Evolutionary conservation across 2,113 vertebrate species (phyloP), one percentile per base, ranked within the genome.

Genomic region (Chascanopsetta lugubris): DNA sequence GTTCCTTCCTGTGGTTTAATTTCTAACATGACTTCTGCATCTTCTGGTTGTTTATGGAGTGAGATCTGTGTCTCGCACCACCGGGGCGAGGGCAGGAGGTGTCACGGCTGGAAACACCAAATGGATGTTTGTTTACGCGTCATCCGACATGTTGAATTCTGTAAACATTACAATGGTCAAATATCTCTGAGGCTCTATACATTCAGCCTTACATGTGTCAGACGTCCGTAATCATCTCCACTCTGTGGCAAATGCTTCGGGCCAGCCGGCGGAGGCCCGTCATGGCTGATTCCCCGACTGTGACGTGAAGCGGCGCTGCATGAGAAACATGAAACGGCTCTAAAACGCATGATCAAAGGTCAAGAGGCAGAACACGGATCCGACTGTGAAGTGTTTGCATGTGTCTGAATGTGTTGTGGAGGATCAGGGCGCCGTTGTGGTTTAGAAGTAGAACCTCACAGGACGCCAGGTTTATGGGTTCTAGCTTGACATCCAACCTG

Each of bases 251-350:
- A 27, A 55, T 50, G 24, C 13, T 3, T 17, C 21, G 27, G 38
- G 46, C 8, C 29, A 6, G 6, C 24, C 8, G 29, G 57, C 47
- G n/a, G 36, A 18, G 27, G 63, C 40, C 45, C n/a, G 50, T 27
- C 42, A 24, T 48, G 49, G 29, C 18, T 17, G 4, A 3, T 15
- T 38, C 36, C 11, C 13, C 17, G 12, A 38, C 36, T 38, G 3
- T 36, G 34, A 36, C 10, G 15, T 36, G 30, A 5, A 10, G 30
- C 30, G 50, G 47, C n/a, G 10, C 36, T 51, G 42, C 8, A 1
- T 50, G 43, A 62, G n/a, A 42, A 24, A 20, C 18, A 50, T 53
- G 5, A 60, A 64, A 62, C 32, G 58, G 30, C 24, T 72, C 27
- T 53, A 11, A 34, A 17, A 60, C 46, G 36, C 7, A 20, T 68